Evolutionary conservation across 1,140 invertebrate genomes (phyloP), one percentile per base, ranked within the genome.

Genomic region (Sarcophaga bullata): DNA sequence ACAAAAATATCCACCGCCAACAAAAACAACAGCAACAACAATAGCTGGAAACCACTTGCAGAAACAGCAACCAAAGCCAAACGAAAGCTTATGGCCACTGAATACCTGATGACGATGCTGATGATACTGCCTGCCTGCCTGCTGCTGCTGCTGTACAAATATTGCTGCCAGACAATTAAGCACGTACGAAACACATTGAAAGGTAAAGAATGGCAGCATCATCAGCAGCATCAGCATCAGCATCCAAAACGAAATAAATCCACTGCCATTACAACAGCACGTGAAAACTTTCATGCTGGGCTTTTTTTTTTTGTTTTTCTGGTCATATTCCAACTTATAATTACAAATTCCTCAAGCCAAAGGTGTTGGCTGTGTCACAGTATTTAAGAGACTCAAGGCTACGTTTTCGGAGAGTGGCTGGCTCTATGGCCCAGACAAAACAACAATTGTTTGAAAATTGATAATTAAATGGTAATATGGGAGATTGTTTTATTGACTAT

Each of bases 391-490:
- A 17, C 62, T 68, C n/a, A 17, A 68, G 62, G 62, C 17, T 68
- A n/a, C 6, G 15, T 62, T n/a, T n/a, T 62, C 17, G 54, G 7
- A n/a, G 15, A 19, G 17, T 68, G 62, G 7, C 52, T 58, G 52
- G n/a, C n/a, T 37, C 25, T 37, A 37, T 37, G 25, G 25, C 25
- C 4, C 25, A 37, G 54, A 13, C 54, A 58, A 37, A n/a, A n/a
- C n/a, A n/a, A 15, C 54, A 58, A 68, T 78, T 78, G 75, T 78
- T 68, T 78, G 75, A 78, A 78, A 78, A 78, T 78, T 78, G 75
- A 78, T 78, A 78, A 78, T 78, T 78, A 78, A 78, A 78, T 78
- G 75, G 48, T 78, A 78, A 78, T 50, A 52, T 78, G 75, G 75
- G 75, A 50, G 50, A 37, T 4, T 37, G 25, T 78, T 78, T 78